Conservation (phyloP, 2,888 invertebrate genomes). For the Xestia c-nigrum region DNA sequence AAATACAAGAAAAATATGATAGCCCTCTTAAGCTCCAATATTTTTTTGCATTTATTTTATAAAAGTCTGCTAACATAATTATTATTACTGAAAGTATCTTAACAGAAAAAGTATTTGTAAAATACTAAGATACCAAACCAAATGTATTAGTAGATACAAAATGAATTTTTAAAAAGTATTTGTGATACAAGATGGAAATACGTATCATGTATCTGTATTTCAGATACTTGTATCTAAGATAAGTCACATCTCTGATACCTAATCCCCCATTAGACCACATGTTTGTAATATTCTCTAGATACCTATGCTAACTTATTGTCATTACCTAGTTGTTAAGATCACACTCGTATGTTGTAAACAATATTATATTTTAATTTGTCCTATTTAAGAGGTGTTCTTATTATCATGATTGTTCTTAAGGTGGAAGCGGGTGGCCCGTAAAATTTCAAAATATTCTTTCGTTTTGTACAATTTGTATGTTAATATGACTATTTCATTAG, state of each 20-base stretch:
- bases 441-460: not conserved
- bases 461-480: not conserved
- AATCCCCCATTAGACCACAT: not conserved
- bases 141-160: no score
- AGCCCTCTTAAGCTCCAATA: no score
- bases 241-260: not conserved
- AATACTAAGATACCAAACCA: no score
- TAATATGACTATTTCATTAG: not conserved
- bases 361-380: not conserved
- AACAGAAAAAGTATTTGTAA: no score
- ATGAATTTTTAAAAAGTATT: no score
- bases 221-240: no score
- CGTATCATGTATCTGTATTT: no score
- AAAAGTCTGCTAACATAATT: no score
- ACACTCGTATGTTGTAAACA: slow-evolving; percentile 17
- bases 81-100: no score
- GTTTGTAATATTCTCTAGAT: slow-evolving; percentile 17
- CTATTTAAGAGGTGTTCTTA: not conserved
- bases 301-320: slow-evolving; percentile 23
- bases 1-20: no score
- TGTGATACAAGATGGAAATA: no score
- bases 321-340: slow-evolving; percentile 29
- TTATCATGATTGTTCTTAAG: not conserved
- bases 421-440: not conserved
- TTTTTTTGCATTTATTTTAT: no score